Base-by-base conservation (phyloP, 1,140 invertebrate genomes). In the Drosophila arizonae region DNA sequence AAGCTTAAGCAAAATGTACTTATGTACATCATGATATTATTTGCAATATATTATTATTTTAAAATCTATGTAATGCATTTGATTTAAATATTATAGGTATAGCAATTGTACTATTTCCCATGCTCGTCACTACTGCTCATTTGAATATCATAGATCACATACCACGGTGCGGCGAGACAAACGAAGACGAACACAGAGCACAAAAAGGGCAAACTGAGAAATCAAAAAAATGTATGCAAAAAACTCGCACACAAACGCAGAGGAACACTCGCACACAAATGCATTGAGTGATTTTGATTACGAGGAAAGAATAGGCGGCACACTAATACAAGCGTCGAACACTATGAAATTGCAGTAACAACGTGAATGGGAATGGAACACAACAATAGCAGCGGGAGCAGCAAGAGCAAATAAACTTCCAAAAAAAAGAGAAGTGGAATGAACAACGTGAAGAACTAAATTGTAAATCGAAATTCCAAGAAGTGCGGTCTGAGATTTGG, bases 381-480 rank as follows among this genome's bases (percentile, higher is more conserved):
- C 77, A 85, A 85, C 81, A 85, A 85, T 85, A 85, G 67, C 79
- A 61, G 62, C 75, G 60, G 75, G 62, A 52, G 58, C 58, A 56
- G 54, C 52, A 69, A 61, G 45, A 57, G 48, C 61, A 71, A 65
- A 72, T 60, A 76, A 76, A 76, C 55, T 60, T 36, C 45, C 17
- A 54, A 57, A 67, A 57, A 66, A 51, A 63, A 76, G 45, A 81
- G 41, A 57, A 67, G 39, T 39, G 68, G 72, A 76, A 86, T 73
- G 72, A 69, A 76, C 64, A 72, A 78, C 64, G 65, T 81, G 68
- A 79, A 87, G 82, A 87, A 71, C 70, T 84, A 88, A 87, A 87
- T 88, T 87, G 84, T 88, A 87, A 87, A 87, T 88, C 84, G 84
- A 88, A 87, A 88, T 88, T 88, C 84, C 84, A 84, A 84, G 84